Conservation (phyloP, 2,113 vertebrate genomes). For the Garra rufa region DNA sequence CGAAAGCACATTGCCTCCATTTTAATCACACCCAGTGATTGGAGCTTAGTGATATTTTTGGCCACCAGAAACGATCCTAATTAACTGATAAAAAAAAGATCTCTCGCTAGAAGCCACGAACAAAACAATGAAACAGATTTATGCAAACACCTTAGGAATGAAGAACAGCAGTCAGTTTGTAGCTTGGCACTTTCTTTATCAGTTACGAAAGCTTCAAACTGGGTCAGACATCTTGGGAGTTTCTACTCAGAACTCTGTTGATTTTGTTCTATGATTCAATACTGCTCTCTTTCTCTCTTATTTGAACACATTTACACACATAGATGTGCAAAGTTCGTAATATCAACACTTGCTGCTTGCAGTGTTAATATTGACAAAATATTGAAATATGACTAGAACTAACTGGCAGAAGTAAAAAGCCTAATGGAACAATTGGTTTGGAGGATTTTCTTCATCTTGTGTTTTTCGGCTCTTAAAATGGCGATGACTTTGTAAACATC, state of each 20-base stretch:
- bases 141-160: constrained; percentile 26
- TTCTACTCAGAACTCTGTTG: constrained; percentile 41
- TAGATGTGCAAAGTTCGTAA: constrained; percentile 15
- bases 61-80: background rate
- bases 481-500: constrained; percentile 8
- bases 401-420: background rate
- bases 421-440: background rate
- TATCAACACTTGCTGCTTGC: background rate
- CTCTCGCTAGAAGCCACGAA: constrained; percentile 20
- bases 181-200: constrained; percentile 41
- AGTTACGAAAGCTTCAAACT: constrained; percentile 53
- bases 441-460: background rate
- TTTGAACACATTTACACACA: background rate
- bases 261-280: constrained; percentile 38
- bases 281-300: background rate
- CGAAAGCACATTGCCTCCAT: background rate
- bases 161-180: constrained; percentile 25
- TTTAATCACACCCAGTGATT: constrained; percentile 9
- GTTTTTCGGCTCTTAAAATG: constrained; percentile 20
- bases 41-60: constrained; percentile 21
- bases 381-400: background rate
- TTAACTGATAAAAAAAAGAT: constrained; percentile 61
- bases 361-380: background rate
- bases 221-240: constrained; percentile 63
- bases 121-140: constrained; percentile 33